Evolutionary conservation across 2,888 invertebrate genomes (phyloP).

Genomic region (Sphaerophoria taeniata): DNA sequence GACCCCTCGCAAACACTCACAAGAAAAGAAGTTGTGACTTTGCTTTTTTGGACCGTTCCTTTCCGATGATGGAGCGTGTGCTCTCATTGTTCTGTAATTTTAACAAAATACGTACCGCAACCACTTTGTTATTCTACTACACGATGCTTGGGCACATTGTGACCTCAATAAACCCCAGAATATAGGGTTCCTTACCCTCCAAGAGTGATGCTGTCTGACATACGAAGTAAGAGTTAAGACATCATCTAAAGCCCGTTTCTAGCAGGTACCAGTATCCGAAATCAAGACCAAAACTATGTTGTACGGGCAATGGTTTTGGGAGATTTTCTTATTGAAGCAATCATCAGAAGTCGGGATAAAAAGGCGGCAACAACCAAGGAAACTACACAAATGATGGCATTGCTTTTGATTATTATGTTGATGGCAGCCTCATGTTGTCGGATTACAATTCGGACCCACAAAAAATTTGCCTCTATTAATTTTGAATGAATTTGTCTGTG

Average conservation of each 20-base stretch:
- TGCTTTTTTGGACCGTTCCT: neutral
- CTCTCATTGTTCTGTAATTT: constrained; percentile 37
- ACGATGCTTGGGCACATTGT: constrained; percentile 43
- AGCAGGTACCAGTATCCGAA: neutral
- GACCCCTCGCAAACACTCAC: neutral
- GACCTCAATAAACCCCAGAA: constrained; percentile 61
- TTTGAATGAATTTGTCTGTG: constrained; percentile 38
- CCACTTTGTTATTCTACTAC: constrained; percentile 57
- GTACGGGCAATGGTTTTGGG: constrained; percentile 1
- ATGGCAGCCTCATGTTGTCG: constrained; percentile 23
- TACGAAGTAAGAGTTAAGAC: neutral
- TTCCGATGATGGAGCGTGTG: constrained; percentile 13
- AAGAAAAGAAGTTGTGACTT: neutral
- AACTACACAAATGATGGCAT: constrained; percentile 35
- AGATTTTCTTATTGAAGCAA: constrained; percentile 31
- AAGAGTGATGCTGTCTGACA: no score
- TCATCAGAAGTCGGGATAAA: constrained; percentile 29
- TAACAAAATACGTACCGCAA: constrained; percentile 62
- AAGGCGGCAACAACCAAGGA: no score
- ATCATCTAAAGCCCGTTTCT: neutral
- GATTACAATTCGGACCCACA: no score
- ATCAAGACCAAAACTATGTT: constrained; percentile 21
- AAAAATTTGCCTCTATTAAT: constrained; percentile 25
- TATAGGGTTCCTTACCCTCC: constrained; percentile 28
- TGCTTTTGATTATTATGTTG: constrained; percentile 41